A percentile compares a stretch with the other conserved stretches of the same genome.
Evolutionary conservation across 1,140 invertebrate species (phyloP).

Genomic region (Bacillus rossius): DNA sequence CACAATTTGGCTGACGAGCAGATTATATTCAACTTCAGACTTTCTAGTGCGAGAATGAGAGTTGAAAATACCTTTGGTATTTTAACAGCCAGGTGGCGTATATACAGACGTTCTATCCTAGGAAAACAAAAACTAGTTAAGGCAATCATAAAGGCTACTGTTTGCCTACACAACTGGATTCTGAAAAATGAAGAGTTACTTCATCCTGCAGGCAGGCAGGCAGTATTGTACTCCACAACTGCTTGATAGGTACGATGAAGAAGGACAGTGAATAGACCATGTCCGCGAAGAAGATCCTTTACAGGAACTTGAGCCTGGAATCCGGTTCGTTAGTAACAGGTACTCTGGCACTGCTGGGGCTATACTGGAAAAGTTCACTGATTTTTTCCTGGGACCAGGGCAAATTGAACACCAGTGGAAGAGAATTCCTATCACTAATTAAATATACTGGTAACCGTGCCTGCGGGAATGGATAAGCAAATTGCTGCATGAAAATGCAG

Average conservation of each 20-base stretch:
- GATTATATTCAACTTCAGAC: slow-evolving; percentile 20
- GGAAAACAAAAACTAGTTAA: slow-evolving; percentile 27
- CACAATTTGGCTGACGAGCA: neutral
- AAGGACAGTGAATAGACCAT: slow-evolving; percentile 7
- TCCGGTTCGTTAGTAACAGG: too few relatives aligned
- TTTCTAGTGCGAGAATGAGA: slow-evolving; percentile 33
- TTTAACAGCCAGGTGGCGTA: slow-evolving; percentile 37
- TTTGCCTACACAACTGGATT: slow-evolving; percentile 33
- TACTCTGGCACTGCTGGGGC: too few relatives aligned
- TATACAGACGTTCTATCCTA: slow-evolving; percentile 25
- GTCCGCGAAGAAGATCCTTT: neutral
- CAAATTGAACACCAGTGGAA: too few relatives aligned
- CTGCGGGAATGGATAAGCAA: too few relatives aligned
- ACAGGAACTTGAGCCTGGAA: too few relatives aligned
- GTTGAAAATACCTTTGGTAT: slow-evolving; percentile 50
- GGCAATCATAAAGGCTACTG: slow-evolving; percentile 24
- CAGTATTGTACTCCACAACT: slow-evolving; percentile 18
- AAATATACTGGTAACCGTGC: too few relatives aligned
- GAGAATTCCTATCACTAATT: too few relatives aligned
- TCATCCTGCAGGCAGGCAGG: slow-evolving; percentile 1
- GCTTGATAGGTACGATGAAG: slow-evolving; percentile 15
- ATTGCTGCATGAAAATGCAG: too few relatives aligned
- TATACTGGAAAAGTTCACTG: too few relatives aligned
- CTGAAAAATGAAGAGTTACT: neutral
- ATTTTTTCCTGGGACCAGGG: too few relatives aligned